Conservation (phyloP, 1,140 invertebrate genomes). For the Tetragnatha versicolor region DNA sequence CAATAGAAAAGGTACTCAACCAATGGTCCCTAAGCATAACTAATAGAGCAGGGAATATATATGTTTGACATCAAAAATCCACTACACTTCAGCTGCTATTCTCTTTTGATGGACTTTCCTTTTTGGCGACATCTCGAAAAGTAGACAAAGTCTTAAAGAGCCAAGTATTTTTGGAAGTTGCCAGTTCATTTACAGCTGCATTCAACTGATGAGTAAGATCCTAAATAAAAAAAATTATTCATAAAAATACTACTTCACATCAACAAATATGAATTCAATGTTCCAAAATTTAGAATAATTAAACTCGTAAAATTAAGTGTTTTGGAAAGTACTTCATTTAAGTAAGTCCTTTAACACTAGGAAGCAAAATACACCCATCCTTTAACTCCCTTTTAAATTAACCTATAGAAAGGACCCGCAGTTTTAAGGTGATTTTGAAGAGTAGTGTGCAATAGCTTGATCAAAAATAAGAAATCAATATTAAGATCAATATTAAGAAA, state of each 20-base stretch:
- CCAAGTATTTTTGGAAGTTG: constrained; percentile 81
- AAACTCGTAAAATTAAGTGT: no score
- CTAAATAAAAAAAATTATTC: constrained; percentile 23
- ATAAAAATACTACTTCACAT: background rate
- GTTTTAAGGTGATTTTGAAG: no score
- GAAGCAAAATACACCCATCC: no score
- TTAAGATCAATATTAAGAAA: no score
- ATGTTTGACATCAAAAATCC: background rate
- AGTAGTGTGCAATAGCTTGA: no score
- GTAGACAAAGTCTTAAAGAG: constrained; percentile 84
- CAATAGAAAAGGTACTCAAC: background rate
- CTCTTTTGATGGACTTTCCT: constrained; percentile 55
- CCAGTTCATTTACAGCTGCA: constrained; percentile 80
- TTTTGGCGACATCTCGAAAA: constrained; percentile 72
- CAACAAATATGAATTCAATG: background rate
- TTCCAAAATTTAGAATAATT: background rate
- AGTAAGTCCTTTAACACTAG: no score
- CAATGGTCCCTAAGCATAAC: constrained; percentile 39
- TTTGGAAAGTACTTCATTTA: no score
- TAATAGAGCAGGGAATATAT: constrained; percentile 1
- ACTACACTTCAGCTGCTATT: constrained; percentile 11
- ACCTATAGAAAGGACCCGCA: no score
- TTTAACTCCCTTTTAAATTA: no score
- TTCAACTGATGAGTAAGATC: constrained; percentile 77
- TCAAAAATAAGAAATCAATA: no score